phyloP scores from a whole-genome alignment of 2,797 vertebrate genomes.

The Margarornis squamiger region DNA sequence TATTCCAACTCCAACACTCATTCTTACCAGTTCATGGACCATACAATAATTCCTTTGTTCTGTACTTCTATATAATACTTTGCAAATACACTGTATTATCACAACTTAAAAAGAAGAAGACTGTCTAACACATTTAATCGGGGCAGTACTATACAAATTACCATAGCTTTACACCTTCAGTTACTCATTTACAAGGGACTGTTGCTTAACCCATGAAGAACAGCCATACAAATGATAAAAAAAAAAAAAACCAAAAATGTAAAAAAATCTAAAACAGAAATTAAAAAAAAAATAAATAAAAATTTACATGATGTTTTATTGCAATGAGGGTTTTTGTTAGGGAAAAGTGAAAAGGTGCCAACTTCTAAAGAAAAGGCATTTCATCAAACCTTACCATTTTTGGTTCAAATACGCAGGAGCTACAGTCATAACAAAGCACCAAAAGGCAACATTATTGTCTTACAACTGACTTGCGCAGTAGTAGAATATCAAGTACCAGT shows the following conservation, averaged over 20 bases:
- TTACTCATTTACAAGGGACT: not conserved
- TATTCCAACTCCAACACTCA: not conserved
- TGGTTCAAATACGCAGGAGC: not conserved
- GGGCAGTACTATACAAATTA: not conserved
- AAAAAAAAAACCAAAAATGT: not conserved
- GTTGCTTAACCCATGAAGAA: not conserved
- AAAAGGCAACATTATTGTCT: not conserved
- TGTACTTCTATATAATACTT: not conserved
- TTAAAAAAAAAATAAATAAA: not conserved
- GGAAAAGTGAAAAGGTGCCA: not conserved
- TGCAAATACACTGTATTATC: not conserved
- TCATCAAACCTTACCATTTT: not conserved
- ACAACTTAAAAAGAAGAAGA: not conserved
- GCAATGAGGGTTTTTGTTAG: not conserved
- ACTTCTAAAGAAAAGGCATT: not conserved
- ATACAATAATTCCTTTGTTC: not conserved
- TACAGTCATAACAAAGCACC: not conserved
- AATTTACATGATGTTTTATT: not conserved
- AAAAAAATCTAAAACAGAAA: not conserved
- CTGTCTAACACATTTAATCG: not conserved
- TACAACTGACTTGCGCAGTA: not conserved
- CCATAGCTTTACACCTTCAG: not conserved
- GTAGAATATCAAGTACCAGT: not conserved
- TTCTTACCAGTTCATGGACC: not conserved
- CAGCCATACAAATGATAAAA: not conserved